Evolutionary conservation across 1,140 invertebrate genomes (phyloP), one percentile per base, ranked within the genome.

Genomic region (Dolichoris vasculosae): DNA sequence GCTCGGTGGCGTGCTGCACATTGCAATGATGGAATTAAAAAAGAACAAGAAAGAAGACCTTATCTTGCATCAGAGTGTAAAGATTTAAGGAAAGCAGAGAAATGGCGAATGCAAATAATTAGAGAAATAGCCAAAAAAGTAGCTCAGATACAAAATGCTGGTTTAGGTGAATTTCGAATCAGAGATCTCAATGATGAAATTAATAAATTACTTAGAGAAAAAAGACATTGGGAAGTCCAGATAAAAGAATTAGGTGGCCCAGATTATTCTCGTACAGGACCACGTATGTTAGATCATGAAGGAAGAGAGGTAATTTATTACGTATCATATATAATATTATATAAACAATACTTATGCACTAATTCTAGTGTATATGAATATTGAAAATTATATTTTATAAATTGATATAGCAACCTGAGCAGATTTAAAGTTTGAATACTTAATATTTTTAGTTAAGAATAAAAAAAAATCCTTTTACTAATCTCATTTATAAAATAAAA

Each of bases 131-230:
- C 98, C 0, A 98, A 98, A 90, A 99, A 99, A 95, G 99, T 99
- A n/a, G 97, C 99, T 30, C 98, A 99, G 93, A 99, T 99, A 91
- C 99, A 99, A 93, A 99, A 99, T 94, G 99, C 99, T 89, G 99
- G 99, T 88, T 94, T 99, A 0, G 99, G 99, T 0, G 99, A 99
- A 94, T 99, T 99, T 91, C 95, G 99, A 59, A 98, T 99, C 87
- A 94, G 99, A 51, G 99, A 99, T 93, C 93, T 99, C 2, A 99
- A 99, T 92, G 99, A 99, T 94, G 99, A 99, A 94, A 99, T 99
- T 83, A 99, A 99, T 91, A 99, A 99, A 94, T 92, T 99, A 55
- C 94, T 99, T 40, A 93, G 98, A 86, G 98, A 99, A 91, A 98
- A 98, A 92, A 94, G 98, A 0, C 98, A 99, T 90, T 99, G 99